Percentiles rank a stretch among this genome's conserved stretches.
Conservation (phyloP, 35 echinoderm and acorn worm species). For the Diadema setosum region DNA sequence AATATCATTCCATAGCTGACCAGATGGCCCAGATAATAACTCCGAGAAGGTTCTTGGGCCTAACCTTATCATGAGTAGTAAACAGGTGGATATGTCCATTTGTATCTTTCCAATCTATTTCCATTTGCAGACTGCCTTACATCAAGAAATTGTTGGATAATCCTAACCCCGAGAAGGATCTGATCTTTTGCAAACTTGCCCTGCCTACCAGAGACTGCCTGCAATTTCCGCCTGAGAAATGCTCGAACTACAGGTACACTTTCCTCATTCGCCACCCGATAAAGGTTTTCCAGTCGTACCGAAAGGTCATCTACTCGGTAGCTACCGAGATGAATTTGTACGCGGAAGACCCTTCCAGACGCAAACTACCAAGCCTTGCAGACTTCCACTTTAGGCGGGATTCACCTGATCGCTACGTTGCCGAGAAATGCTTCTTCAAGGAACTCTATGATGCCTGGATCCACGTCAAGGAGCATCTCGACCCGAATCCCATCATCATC, state of each 20-base stretch:
- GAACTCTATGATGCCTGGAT: not conserved
- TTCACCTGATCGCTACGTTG: not conserved
- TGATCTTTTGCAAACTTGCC: not conserved
- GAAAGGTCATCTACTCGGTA: not conserved
- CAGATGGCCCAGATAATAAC: no score
- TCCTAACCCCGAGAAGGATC: not conserved
- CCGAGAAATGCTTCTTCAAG: not conserved
- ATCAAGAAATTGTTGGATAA: not conserved
- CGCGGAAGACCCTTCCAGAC: not conserved
- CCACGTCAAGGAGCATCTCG: not conserved
- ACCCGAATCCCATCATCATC: not conserved
- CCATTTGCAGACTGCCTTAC: no score
- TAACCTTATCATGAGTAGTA: no score
- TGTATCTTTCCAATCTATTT: no score
- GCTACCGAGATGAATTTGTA: not conserved
- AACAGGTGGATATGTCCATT: no score
- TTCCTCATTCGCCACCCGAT: not conserved
- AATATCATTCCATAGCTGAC: no score
- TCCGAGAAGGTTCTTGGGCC: no score
- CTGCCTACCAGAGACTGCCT: not conserved
- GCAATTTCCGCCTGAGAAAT: not conserved
- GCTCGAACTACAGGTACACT: not conserved
- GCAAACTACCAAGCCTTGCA: not conserved
- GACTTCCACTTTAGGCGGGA: not conserved
- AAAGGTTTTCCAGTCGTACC: not conserved